A percentile compares a stretch with the other conserved stretches of the same genome.
These are phyloP conservation scores for Zosterops japonicus DNA, from an alignment of 2,113 vertebrate genomes.

Conservation along the genomic window DNA sequence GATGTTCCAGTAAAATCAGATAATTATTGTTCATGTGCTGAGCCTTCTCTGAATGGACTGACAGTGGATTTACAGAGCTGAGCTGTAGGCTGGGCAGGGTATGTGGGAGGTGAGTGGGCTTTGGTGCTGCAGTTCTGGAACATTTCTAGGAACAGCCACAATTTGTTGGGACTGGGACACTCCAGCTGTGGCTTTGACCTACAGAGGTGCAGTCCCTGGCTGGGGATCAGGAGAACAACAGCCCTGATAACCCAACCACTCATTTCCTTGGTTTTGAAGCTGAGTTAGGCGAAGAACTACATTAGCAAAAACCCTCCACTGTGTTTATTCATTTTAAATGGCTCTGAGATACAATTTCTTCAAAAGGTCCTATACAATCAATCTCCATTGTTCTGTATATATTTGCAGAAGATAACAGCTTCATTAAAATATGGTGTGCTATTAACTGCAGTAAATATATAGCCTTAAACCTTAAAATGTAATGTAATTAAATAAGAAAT, in stretches of 20 bases:
- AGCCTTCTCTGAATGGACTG: neutral
- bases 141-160: neutral
- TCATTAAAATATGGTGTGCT: constrained; percentile 26
- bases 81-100: neutral
- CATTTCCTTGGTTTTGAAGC: neutral
- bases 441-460: constrained; percentile 36
- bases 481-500: constrained; percentile 64
- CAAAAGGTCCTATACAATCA: neutral
- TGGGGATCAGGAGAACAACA: neutral
- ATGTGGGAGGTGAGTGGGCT: neutral
- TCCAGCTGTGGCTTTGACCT: neutral
- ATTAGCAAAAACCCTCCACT: neutral
- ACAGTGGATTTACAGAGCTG: neutral
- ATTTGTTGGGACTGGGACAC: neutral
- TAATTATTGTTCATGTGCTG: neutral
- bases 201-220: neutral
- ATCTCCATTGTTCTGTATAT: constrained; percentile 37
- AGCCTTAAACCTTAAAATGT: constrained; percentile 30
- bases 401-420: constrained; percentile 41
- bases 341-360: constrained; percentile 23
- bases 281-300: neutral
- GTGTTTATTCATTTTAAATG: constrained; percentile 24
- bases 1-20: constrained; percentile 12
- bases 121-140: neutral
- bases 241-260: neutral